These are phyloP conservation scores for Camelus dromedarius DNA, from an alignment of 2,113 vertebrate species.

Conservation along the genomic window DNA sequence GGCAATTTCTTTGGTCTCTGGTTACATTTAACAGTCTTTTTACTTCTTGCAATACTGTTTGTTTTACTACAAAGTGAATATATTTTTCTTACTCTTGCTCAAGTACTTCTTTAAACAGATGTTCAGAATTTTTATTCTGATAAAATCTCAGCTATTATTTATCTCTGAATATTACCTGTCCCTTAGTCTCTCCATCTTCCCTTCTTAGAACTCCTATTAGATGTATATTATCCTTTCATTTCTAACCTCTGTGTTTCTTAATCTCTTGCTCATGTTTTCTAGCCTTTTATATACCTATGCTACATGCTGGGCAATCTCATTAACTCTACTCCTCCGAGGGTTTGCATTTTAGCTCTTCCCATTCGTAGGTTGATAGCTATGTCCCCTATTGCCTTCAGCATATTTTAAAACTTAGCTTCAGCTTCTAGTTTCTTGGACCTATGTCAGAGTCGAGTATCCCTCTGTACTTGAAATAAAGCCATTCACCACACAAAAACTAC, in stretches of 20 bases:
- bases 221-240: not conserved
- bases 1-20: not conserved
- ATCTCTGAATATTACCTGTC: not conserved
- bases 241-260: not conserved
- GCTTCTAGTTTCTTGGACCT: not conserved
- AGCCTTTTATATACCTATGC: not conserved
- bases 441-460: not conserved
- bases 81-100: not conserved
- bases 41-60: not conserved
- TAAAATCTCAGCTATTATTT: not conserved
- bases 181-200: not conserved
- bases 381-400: not conserved
- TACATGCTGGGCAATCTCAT: not conserved
- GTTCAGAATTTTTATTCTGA: conserved; percentile 20
- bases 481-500: not conserved
- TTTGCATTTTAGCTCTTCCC: not conserved
- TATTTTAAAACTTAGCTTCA: not conserved
- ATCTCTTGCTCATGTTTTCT: not conserved
- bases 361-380: not conserved
- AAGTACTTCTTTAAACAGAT: not conserved
- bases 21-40: not conserved
- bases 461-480: not conserved
- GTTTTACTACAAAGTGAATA: not conserved
- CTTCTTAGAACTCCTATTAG: not conserved
- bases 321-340: not conserved